Conservation (phyloP, 2,888 invertebrate species). For the Leucoma salicis region DNA sequence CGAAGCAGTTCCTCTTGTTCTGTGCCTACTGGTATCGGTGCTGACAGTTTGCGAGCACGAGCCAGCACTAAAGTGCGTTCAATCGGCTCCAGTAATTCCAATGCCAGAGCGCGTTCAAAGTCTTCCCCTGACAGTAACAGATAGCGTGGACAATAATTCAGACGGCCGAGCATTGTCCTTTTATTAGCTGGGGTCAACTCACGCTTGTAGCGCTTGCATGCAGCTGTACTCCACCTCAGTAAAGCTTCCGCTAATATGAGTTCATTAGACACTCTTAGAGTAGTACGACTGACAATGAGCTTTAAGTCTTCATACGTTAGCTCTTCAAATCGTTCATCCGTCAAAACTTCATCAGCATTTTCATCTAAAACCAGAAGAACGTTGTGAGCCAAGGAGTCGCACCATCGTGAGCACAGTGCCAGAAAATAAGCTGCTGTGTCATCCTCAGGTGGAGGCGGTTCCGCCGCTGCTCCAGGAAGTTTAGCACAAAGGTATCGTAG, state of each 20-base stretch:
- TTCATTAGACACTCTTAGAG: constrained; percentile 85
- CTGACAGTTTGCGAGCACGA: constrained; percentile 64
- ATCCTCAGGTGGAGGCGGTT: constrained; percentile 72
- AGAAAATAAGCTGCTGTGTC: constrained; percentile 64
- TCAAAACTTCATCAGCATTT: constrained; percentile 63
- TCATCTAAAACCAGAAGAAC: constrained; percentile 82
- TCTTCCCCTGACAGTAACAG: constrained; percentile 85
- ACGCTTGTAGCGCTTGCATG: constrained; percentile 68
- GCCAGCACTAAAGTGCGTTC: constrained; percentile 70
- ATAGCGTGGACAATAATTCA: constrained; percentile 85
- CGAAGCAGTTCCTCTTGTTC: constrained; percentile 71
- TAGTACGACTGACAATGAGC: constrained; percentile 85
- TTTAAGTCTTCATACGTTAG: constrained; percentile 84
- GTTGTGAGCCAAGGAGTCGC: constrained; percentile 84
- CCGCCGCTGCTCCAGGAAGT: constrained; percentile 71
- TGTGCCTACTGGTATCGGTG: constrained; percentile 71
- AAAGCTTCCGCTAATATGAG: constrained; percentile 83
- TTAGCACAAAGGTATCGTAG: constrained; percentile 74
- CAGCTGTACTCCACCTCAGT: constrained; percentile 76
- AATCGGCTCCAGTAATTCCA: constrained; percentile 72
- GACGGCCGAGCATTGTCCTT: constrained; percentile 71
- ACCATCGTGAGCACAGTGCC: constrained; percentile 75
- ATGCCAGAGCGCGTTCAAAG: constrained; percentile 79
- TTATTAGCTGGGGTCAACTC: constrained; percentile 71
- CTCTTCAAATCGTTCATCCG: constrained; percentile 75